Percentiles rank a stretch among this genome's conserved stretches.
Conservation (phyloP, 2,888 invertebrate species). For the Drosophila histrio region DNA sequence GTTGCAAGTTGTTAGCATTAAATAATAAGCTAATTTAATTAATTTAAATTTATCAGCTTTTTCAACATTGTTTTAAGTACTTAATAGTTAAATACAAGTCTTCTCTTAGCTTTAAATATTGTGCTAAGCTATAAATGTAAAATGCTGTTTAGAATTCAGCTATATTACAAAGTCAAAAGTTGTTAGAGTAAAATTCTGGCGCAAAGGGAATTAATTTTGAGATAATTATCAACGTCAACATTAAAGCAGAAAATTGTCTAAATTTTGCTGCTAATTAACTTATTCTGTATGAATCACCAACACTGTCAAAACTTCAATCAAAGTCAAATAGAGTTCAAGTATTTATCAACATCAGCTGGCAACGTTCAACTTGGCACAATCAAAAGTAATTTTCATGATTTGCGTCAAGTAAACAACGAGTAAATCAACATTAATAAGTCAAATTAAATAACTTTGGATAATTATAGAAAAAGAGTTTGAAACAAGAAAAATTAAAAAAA, state of each 20-base stretch:
- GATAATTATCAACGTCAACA: not conserved
- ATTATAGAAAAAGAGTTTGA: slow-evolving; percentile 41
- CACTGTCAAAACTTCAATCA: not conserved
- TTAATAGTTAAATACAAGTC: too few species aligned
- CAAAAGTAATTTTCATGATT: slow-evolving; percentile 30
- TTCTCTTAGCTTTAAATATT: too few species aligned
- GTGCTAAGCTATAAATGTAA: too few species aligned
- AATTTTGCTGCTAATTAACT: not conserved
- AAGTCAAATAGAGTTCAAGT: slow-evolving; percentile 3
- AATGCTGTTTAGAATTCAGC: too few species aligned
- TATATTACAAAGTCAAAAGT: not conserved
- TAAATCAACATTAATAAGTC: slow-evolving; percentile 39
- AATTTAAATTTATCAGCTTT: too few species aligned
- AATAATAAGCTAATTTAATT: too few species aligned
- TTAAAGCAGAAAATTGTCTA: not conserved
- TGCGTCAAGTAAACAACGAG: slow-evolving; percentile 21
- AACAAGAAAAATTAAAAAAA: slow-evolving; percentile 2
- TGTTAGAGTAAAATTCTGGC: not conserved
- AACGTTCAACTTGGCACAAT: not conserved
- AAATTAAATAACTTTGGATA: slow-evolving; percentile 39
- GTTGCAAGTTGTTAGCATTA: too few species aligned
- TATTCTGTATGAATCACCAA: not conserved
- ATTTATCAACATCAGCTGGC: not conserved
- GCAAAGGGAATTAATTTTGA: not conserved
- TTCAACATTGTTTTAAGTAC: too few species aligned